Percentiles rank a stretch among this genome's conserved stretches.
phyloP scores from a whole-genome alignment of 2,113 vertebrate genomes.

The Antechinus flavipes region DNA sequence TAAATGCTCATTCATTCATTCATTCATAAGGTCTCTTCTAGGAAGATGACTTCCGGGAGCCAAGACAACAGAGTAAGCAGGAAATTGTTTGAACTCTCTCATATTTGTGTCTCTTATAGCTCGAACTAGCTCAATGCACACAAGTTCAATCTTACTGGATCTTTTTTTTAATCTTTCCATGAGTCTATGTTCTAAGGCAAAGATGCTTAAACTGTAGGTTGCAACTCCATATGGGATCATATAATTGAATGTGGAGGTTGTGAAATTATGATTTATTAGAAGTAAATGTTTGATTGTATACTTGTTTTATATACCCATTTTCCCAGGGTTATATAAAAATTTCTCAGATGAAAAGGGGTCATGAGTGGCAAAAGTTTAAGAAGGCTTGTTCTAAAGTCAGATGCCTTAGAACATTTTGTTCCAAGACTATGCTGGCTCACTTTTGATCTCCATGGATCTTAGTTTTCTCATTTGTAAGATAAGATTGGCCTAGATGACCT shows the following conservation, averaged over 20 bases:
- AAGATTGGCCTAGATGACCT: background rate
- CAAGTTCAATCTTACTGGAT: background rate
- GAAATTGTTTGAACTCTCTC: too few species aligned
- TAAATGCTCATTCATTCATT: background rate
- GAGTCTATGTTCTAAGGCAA: background rate
- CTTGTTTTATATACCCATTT: too few species aligned
- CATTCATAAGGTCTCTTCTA: background rate
- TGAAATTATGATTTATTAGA: too few species aligned
- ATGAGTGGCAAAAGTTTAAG: too few species aligned
- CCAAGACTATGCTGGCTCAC: background rate
- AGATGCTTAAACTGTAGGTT: too few species aligned
- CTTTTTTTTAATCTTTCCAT: background rate
- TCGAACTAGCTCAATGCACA: background rate
- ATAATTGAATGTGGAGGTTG: too few species aligned
- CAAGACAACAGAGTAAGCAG: too few species aligned
- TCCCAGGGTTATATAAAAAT: too few species aligned
- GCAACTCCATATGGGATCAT: too few species aligned
- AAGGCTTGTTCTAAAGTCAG: background rate
- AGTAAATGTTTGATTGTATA: too few species aligned
- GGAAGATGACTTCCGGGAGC: too few species aligned
- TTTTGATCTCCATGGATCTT: background rate
- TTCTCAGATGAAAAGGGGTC: too few species aligned
- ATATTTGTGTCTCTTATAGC: background rate
- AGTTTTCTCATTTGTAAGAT: background rate
- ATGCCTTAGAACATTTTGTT: background rate